Evolutionary conservation across 1,140 invertebrate species (phyloP), one percentile per base, ranked within the genome.

Genomic region (Gonioctena quinquepunctata): DNA sequence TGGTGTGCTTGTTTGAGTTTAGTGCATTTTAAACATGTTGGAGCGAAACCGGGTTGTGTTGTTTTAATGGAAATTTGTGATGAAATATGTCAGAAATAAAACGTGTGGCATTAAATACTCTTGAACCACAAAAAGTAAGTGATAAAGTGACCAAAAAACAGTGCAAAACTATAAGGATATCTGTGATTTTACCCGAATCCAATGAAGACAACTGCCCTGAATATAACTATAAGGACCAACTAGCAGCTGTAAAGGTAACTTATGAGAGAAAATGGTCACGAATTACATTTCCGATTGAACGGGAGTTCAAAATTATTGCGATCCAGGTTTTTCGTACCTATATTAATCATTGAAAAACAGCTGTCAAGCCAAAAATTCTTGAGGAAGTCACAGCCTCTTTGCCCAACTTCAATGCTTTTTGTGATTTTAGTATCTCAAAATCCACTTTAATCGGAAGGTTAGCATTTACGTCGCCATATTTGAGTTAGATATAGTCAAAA

Each of bases 121-220:
- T 80, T 61, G 78, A 73, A 68, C 60, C 80, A 54, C 75, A 80
- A 69, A 80, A 78, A 72, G 74, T 70, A 66, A 75, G 72, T 56
- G 76, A 77, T 57, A 79, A 80, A 65, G 65, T 66, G 42, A 66
- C 33, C 21, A 78, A 79, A 69, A 74, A 77, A 71, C 50, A 61
- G n/a, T 54, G 59, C 50, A 80, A 79, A 79, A 81, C 88, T 54
- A 83, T 86, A 67, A 85, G 90, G 68, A 88, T 91, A 79, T 81
- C 82, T 56, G 79, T 91, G 70, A 83, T 84, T 77, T 84, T 91
- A 67, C 83, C 84, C 60, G 89, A 90, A 80, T 89, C 89, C 11
- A 90, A 88, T 79, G 88, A 90, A 80, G 84, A 86, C 82, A 86
- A 85, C 82, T 90, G 86, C 84, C 86, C 89, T 62, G 88, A 90